phyloP scores from a whole-genome alignment of 2,797 vertebrate genomes.

The Discoglossus pictus region DNA sequence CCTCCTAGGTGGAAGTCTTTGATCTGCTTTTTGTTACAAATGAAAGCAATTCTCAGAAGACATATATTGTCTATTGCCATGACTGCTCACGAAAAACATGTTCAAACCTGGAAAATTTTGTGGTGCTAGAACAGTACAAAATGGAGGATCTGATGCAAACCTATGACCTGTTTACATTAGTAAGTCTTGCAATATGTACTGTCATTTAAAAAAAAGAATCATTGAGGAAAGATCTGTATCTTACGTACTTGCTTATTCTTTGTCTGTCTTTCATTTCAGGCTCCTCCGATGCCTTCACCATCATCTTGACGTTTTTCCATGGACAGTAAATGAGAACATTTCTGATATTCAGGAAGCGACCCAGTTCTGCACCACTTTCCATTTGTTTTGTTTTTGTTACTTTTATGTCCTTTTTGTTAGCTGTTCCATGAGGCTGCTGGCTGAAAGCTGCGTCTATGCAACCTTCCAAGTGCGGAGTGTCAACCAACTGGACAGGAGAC shows the following conservation, averaged over 20 bases:
- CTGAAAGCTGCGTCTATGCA: conserved; percentile 99
- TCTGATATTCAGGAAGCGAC: conserved; percentile 98
- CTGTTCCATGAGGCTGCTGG: conserved; percentile 95
- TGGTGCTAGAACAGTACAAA: conserved; percentile 97
- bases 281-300: conserved; percentile 91
- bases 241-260: conserved; percentile 48
- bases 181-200: conserved; percentile 70
- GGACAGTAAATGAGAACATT: conserved; percentile 81
- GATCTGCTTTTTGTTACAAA: conserved; percentile 95
- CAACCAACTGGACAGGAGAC: conserved; percentile 83
- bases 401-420: conserved; percentile 71
- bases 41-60: conserved; percentile 92
- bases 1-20: conserved; percentile 94
- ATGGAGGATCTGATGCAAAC: conserved; percentile 96
- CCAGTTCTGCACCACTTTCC: conserved; percentile 89
- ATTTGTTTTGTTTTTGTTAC: conserved; percentile 1
- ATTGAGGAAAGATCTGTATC: conserved; percentile 17
- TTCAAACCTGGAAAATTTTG: conserved; percentile 89
- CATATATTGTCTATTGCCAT: conserved; percentile 93
- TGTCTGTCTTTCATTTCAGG: conserved; percentile 69
- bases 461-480: conserved; percentile 87
- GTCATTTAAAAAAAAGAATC: conserved; percentile 42
- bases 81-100: conserved; percentile 93
- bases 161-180: conserved; percentile 97
- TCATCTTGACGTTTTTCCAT: conserved; percentile 91